These are phyloP conservation scores for Hyles euphorbiae DNA, from an alignment of 1,140 invertebrate genomes.

Conservation along the genomic window DNA sequence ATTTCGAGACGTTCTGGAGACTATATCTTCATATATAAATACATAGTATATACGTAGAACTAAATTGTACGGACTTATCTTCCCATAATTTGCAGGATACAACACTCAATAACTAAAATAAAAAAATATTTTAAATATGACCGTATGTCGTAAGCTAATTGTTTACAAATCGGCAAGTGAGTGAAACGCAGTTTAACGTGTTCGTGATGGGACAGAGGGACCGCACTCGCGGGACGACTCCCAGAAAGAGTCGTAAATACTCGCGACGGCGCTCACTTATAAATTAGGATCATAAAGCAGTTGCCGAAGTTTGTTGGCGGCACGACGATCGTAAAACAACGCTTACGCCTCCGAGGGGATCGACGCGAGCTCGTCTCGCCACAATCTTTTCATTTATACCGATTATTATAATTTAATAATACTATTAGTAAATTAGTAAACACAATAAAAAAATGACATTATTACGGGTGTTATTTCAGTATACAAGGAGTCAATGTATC, in stretches of 20 bases:
- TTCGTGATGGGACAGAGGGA: slow-evolving; percentile 20
- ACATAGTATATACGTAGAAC: no score
- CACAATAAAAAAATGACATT: neutral
- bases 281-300: slow-evolving; percentile 74
- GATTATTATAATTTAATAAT: slow-evolving; percentile 22
- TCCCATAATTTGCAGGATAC: no score
- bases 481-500: neutral
- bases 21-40: no score
- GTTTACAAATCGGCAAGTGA: neutral
- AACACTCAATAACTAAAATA: no score
- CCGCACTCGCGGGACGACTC: slow-evolving; percentile 56
- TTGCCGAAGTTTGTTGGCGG: slow-evolving; percentile 70
- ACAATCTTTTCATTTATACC: slow-evolving; percentile 54
- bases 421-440: slow-evolving; percentile 9
- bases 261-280: slow-evolving; percentile 67
- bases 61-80: no score
- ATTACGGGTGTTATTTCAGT: neutral
- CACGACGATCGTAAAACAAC: slow-evolving; percentile 68
- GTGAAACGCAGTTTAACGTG: neutral
- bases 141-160: no score
- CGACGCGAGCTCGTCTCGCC: slow-evolving; percentile 31
- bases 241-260: slow-evolving; percentile 72
- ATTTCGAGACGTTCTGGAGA: no score
- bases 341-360: slow-evolving; percentile 54
- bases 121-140: no score